Evolutionary conservation across 2,113 vertebrate genomes (phyloP).

Genomic region (Hylia prasina): DNA sequence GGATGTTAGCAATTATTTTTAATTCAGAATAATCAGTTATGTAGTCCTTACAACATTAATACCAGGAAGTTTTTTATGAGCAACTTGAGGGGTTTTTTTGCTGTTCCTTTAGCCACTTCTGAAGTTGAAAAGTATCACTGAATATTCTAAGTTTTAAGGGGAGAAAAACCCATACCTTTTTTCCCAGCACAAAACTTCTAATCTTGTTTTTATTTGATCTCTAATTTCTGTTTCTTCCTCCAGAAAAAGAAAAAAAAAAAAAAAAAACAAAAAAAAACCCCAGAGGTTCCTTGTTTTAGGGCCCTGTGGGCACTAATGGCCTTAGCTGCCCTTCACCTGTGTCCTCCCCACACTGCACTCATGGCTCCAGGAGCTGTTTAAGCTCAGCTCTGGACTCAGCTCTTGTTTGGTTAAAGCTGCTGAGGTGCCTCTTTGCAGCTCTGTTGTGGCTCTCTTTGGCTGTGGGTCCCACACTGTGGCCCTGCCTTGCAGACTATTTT

Average conservation of each 20-base stretch:
- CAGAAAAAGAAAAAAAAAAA: background rate
- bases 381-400: background rate
- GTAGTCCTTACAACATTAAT: background rate
- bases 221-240: background rate
- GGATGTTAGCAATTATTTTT: background rate
- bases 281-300: background rate
- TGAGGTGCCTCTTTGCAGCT: accelerated
- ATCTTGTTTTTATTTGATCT: background rate
- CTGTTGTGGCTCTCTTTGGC: accelerated
- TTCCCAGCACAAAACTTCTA: background rate
- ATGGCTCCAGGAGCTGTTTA: background rate
- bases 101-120: background rate
- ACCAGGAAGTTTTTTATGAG: background rate
- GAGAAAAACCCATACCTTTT: accelerated
- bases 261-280: no score
- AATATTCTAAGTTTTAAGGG: background rate
- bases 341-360: background rate
- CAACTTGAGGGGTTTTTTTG: background rate
- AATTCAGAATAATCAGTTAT: background rate
- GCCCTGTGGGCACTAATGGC: background rate
- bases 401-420: accelerated
- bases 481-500: background rate
- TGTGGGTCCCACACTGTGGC: background rate
- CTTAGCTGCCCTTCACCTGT: background rate
- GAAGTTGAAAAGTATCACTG: background rate